Conservation (phyloP, 2,888 invertebrate genomes). For the Zygaena filipendulae region DNA sequence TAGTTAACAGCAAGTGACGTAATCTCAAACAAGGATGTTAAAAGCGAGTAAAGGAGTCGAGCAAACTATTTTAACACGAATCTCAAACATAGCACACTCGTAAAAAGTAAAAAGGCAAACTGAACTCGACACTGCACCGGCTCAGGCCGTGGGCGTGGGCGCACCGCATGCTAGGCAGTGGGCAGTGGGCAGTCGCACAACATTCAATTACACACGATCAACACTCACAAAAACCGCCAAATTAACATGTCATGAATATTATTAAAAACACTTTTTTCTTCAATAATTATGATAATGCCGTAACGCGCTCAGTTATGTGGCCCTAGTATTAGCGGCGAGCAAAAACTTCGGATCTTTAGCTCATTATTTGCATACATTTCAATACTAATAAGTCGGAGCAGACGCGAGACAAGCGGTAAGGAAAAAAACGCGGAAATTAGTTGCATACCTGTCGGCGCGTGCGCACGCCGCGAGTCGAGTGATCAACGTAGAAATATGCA, state of each 20-base stretch:
- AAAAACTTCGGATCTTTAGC: constrained; percentile 46
- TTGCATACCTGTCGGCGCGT: constrained; percentile 1
- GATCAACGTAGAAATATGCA: constrained; percentile 9
- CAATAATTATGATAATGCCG: constrained; percentile 46
- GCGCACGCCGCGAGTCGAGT: neutral
- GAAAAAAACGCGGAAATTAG: neutral
- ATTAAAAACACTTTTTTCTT: constrained; percentile 57
- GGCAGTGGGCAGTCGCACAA: constrained; percentile 24
- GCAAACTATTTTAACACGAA: too few species aligned
- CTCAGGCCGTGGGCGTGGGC: too few species aligned
- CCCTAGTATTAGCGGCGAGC: constrained; percentile 51
- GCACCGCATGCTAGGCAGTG: constrained; percentile 19
- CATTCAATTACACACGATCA: constrained; percentile 52
- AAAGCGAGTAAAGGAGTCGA: too few species aligned
- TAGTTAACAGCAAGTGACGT: too few species aligned
- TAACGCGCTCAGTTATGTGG: constrained; percentile 29
- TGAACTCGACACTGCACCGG: too few species aligned
- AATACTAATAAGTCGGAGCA: constrained; percentile 41
- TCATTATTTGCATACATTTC: constrained; percentile 51
- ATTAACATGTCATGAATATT: constrained; percentile 64
- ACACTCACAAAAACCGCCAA: constrained; percentile 47
- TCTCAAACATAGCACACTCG: constrained; percentile 23
- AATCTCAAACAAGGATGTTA: too few species aligned
- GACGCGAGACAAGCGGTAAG: too few species aligned
- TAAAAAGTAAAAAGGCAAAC: constrained; percentile 26